phyloP scores from a whole-genome alignment of 2,113 vertebrate species.

The Dunckerocampus dactyliophorus region DNA sequence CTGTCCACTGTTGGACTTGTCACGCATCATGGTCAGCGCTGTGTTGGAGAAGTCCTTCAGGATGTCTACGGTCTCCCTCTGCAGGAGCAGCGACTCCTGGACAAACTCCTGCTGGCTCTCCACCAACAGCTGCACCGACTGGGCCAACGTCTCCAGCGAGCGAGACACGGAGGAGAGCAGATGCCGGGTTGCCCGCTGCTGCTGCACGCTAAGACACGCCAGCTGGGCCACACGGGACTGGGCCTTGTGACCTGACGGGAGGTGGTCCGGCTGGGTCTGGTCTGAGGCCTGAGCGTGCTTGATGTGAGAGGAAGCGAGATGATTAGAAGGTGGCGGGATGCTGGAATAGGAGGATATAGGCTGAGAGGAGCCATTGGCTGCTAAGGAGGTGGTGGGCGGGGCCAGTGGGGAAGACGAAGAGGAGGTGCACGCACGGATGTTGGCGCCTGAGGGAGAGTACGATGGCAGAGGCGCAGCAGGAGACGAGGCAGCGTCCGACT shows the following conservation, averaged over 20 bases:
- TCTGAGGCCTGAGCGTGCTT: neutral
- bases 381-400: constrained; percentile 1
- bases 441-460: neutral
- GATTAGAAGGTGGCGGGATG: neutral
- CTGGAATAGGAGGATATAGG: neutral
- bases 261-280: constrained; percentile 5
- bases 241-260: constrained; percentile 16
- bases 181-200: constrained; percentile 68
- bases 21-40: constrained; percentile 62
- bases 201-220: constrained; percentile 65
- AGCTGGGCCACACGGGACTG: constrained; percentile 50
- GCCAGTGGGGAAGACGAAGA: neutral
- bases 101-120: constrained; percentile 74
- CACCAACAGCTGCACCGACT: constrained; percentile 69
- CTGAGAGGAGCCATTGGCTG: constrained; percentile 13
- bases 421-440: neutral
- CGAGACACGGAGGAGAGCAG: constrained; percentile 67
- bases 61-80: constrained; percentile 68
- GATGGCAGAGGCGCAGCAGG: constrained; percentile 1
- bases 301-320: neutral
- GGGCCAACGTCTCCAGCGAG: constrained; percentile 67
- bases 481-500: neutral
- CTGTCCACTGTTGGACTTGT: constrained; percentile 44
- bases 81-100: constrained; percentile 68
- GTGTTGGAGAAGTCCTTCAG: constrained; percentile 71